Evolutionary conservation across 2,797 vertebrate species (phyloP), one percentile per base, ranked within the genome.

Genomic region (Lithobates sylvaticus): DNA sequence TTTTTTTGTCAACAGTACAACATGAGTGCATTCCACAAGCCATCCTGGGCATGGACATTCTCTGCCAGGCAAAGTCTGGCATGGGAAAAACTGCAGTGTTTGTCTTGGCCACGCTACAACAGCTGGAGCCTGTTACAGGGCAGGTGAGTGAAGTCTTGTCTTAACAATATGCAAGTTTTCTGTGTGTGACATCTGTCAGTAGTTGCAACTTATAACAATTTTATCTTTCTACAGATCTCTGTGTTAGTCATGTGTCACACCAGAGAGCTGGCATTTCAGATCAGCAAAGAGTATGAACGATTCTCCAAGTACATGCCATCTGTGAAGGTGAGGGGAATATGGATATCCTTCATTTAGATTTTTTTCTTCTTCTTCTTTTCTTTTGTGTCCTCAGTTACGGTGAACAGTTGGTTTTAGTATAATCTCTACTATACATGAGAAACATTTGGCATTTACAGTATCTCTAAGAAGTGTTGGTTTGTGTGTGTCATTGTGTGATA

Each of bases 41-140:
- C 44, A 96, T 96, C 86, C 91, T 96, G 85, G 95, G 96, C 42
- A 96, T 96, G 96, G 96, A 96, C 67, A 95, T 96, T 36, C 92
- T 96, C 8, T 96, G 96, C 89, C 96, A 96, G 90, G 96, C 96
- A 75, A 96, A 96, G 83, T 96, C 96, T 12, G 96, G 96, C 70
- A 96, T 96, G 95, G 96, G 95, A 6, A 96, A 96, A 90, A 96
- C 96, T 0, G 96, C 96, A 0, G 96, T 96, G 80, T 96, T 96
- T 90, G 95, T 97, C 77, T 88, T 96, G 88, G 95, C 96, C 77
- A 96, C 96, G 0, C 89, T 96, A 79, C 96, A 96, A 85, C 95
- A 96, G 87, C 88, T 96, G 84, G 96, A 96, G 85, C 95, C 95
- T 0, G 92, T 96, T 80, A 95, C 95, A 0, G 96, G 95, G 65